These are phyloP conservation scores for Macrobrachium nipponense DNA, from an alignment of 1,140 invertebrate genomes.

Conservation along the genomic window DNA sequence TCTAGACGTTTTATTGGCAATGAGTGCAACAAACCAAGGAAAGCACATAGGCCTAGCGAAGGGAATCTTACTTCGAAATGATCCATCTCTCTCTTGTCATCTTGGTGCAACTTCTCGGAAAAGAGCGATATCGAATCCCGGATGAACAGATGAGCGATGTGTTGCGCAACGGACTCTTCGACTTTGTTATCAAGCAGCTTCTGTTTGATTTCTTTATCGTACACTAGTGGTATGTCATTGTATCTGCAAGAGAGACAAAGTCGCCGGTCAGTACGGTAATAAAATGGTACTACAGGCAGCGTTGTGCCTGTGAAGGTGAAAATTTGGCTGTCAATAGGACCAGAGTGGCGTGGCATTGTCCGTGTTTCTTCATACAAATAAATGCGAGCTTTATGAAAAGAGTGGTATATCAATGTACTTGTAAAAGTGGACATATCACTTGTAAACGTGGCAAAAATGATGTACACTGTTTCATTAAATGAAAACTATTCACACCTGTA, in stretches of 20 bases:
- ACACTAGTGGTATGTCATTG: conserved; percentile 91
- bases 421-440: neutral
- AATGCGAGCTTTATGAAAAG: too few species aligned
- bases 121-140: conserved; percentile 96
- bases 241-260: conserved; percentile 71
- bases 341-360: too few species aligned
- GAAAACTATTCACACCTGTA: too few species aligned
- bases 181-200: conserved; percentile 88
- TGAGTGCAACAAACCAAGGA: too few species aligned
- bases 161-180: conserved; percentile 90
- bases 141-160: conserved; percentile 98
- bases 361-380: too few species aligned
- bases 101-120: conserved; percentile 94
- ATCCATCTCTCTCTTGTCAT: conserved; percentile 94
- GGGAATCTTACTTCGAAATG: conserved; percentile 90
- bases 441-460: neutral
- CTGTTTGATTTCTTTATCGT: conserved; percentile 86
- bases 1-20: too few species aligned
- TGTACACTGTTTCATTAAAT: neutral
- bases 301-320: neutral
- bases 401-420: too few species aligned
- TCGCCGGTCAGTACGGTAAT: conserved; percentile 3
- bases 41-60: too few species aligned
- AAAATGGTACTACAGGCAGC: neutral
- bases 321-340: too few species aligned